A percentile compares a stretch with the other conserved stretches of the same genome.
Conservation (phyloP, 2,113 vertebrate species). For the cat (Felis catus) region DNA sequence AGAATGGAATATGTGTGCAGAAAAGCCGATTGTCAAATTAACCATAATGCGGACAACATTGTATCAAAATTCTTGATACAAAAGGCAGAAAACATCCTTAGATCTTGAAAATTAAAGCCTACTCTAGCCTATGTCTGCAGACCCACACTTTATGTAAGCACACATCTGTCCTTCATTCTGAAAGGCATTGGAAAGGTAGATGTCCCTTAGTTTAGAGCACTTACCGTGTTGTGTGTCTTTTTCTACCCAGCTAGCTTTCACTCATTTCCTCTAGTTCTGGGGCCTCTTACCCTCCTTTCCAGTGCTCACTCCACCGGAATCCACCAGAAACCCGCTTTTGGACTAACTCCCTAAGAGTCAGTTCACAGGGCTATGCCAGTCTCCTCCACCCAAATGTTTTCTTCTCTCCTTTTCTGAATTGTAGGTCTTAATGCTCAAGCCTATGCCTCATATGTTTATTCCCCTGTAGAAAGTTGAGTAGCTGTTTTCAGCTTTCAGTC, state of each 20-base stretch:
- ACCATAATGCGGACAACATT: not conserved
- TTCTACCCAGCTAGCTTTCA: not conserved
- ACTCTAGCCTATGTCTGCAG: not conserved
- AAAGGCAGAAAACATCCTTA: not conserved
- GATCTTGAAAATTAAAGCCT: slow-evolving; percentile 3
- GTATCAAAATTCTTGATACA: not conserved
- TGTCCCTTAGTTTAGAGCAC: not conserved
- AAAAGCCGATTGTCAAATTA: not conserved
- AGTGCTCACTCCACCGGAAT: not conserved
- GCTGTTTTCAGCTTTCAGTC: not conserved
- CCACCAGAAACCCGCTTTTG: not conserved
- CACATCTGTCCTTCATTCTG: not conserved
- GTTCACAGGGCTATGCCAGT: not conserved
- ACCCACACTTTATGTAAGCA: not conserved
- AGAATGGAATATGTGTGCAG: not conserved
- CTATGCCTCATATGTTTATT: not conserved
- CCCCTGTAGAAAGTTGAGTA: not conserved
- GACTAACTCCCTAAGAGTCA: not conserved
- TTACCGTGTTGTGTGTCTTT: not conserved
- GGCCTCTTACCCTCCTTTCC: not conserved
- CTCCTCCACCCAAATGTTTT: not conserved
- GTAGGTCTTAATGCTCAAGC: not conserved
- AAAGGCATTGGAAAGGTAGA: not conserved
- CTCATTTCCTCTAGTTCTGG: not conserved
- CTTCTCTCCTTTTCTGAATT: not conserved